A percentile compares a stretch with the other conserved stretches of the same genome.
These are phyloP conservation scores for Yponomeuta malinellus DNA, from an alignment of 2,888 invertebrate species.

Conservation along the genomic window DNA sequence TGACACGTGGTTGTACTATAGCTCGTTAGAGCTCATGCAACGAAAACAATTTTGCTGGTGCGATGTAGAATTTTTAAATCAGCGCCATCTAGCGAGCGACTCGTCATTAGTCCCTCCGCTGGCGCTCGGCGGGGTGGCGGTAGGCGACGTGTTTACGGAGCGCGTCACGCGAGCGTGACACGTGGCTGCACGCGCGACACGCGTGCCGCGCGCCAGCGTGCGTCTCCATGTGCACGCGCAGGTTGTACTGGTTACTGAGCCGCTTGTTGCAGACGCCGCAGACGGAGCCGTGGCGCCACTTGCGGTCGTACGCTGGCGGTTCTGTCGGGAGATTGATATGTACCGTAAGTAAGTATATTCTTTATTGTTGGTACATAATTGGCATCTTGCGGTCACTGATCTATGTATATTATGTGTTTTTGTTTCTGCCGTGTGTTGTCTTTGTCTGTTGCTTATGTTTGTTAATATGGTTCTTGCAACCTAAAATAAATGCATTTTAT, in stretches of 20 bases:
- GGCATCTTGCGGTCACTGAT: no score
- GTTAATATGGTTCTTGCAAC: neutral
- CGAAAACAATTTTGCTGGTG: no score
- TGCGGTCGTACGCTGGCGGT: slow-evolving; percentile 41
- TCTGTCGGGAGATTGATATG: slow-evolving; percentile 31
- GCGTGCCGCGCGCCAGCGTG: slow-evolving; percentile 92
- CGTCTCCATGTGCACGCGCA: slow-evolving; percentile 93
- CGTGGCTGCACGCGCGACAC: slow-evolving; percentile 90
- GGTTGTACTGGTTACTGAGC: slow-evolving; percentile 92
- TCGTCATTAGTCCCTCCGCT: neutral
- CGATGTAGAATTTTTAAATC: no score
- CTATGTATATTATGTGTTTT: no score
- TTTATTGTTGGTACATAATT: no score
- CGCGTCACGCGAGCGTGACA: slow-evolving; percentile 91
- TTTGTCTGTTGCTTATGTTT: neutral
- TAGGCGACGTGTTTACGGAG: slow-evolving; percentile 92
- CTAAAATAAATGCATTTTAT: neutral
- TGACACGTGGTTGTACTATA: slow-evolving; percentile 86
- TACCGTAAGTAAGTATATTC: neutral
- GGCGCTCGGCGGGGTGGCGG: slow-evolving; percentile 76
- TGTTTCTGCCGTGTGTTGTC: neutral
- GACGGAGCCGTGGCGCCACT: slow-evolving; percentile 70
- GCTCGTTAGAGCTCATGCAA: no score
- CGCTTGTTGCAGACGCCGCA: slow-evolving; percentile 92
- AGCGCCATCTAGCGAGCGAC: no score